phyloP scores from a whole-genome alignment of 64 coral and sea anemone genomes.

The Catalaphyllia jardinei region DNA sequence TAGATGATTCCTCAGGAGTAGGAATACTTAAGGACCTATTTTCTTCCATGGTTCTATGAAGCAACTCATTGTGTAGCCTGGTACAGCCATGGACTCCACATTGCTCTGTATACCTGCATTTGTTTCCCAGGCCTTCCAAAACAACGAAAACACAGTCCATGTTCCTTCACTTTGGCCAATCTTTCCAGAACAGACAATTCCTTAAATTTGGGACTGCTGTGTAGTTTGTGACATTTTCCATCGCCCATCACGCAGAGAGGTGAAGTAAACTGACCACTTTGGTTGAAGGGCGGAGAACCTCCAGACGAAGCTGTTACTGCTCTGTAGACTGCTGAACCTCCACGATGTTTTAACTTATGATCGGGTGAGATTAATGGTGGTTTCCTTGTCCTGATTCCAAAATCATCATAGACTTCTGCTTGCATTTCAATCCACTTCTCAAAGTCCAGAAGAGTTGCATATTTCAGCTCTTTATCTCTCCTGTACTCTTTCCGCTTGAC shows the following conservation, averaged over 20 bases:
- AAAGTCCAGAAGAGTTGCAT: slow-evolving; percentile 38
- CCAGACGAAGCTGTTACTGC: slow-evolving; percentile 13
- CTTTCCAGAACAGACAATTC: too few relatives aligned
- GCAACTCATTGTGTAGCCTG: too few relatives aligned
- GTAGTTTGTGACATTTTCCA: too few relatives aligned
- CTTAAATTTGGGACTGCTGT: too few relatives aligned
- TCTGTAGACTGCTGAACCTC: slow-evolving; percentile 14
- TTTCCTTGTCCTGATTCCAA: too few relatives aligned
- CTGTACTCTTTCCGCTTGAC: slow-evolving; percentile 41
- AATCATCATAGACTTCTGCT: slow-evolving; percentile 34
- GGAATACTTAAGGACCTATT: too few relatives aligned
- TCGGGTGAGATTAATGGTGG: slow-evolving; percentile 2
- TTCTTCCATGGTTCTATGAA: too few relatives aligned
- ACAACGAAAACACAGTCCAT: too few relatives aligned
- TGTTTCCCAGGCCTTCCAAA: slow-evolving; percentile 8
- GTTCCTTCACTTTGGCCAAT: too few relatives aligned
- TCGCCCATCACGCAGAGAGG: too few relatives aligned
- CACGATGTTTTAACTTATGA: neutral
- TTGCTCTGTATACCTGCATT: neutral
- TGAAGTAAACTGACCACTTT: too few relatives aligned
- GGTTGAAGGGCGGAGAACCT: neutral
- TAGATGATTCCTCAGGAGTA: too few relatives aligned
- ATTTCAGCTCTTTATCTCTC: slow-evolving; percentile 15
- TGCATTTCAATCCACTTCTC: slow-evolving; percentile 47
- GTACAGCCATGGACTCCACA: slow-evolving; percentile 14